Evolutionary conservation across 2,888 invertebrate species (phyloP).

Genomic region (Papilio gigon): DNA sequence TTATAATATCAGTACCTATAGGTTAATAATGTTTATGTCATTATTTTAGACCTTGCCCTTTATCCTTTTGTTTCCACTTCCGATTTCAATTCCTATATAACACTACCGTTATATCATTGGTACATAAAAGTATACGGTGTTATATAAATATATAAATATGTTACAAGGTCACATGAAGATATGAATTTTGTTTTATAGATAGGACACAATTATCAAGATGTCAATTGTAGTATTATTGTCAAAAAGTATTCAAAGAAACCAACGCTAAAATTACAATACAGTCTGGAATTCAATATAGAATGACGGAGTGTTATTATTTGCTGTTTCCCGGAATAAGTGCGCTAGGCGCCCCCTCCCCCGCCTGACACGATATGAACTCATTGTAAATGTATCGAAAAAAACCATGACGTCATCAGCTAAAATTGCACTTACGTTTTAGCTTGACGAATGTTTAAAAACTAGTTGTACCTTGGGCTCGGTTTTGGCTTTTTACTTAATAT

Average conservation of each 20-base stretch:
- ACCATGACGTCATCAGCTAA: slow-evolving; percentile 15
- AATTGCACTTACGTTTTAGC: not conserved
- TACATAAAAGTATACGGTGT: too few species aligned
- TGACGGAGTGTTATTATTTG: slow-evolving; percentile 10
- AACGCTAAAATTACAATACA: not conserved
- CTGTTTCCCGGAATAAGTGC: slow-evolving; percentile 31
- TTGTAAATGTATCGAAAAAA: slow-evolving; percentile 10
- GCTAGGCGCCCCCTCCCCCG: slow-evolving; percentile 10
- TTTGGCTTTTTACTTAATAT: not conserved
- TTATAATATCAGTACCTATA: too few species aligned
- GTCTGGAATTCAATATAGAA: slow-evolving; percentile 24
- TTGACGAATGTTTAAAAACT: not conserved
- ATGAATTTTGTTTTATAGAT: not conserved
- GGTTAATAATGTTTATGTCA: too few species aligned
- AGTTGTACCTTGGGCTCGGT: not conserved
- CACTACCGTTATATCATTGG: too few species aligned
- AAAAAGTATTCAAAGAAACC: not conserved
- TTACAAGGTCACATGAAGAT: not conserved
- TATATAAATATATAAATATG: too few species aligned
- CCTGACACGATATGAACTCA: not conserved
- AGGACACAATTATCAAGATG: not conserved
- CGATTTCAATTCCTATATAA: too few species aligned
- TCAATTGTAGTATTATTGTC: slow-evolving; percentile 1
- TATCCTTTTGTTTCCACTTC: too few species aligned
- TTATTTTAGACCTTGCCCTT: too few species aligned